Evolutionary conservation across 2,797 vertebrate genomes (phyloP).

Genomic region (Epinephelus malabaricus): DNA sequence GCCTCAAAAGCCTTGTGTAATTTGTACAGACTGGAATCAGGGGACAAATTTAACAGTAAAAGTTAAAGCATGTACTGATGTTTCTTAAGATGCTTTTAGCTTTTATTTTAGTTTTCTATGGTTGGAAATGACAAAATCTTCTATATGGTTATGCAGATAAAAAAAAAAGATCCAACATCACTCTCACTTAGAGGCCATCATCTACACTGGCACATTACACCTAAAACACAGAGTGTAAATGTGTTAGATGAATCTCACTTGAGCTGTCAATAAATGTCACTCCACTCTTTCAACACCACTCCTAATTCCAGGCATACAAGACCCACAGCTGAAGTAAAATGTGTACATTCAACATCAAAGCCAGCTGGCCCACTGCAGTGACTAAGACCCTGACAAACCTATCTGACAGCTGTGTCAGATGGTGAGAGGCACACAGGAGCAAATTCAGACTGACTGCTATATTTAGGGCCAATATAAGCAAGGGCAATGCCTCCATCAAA

Average conservation of each 20-base stretch:
- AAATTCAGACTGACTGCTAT: slow-evolving; percentile 54
- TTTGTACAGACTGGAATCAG: not conserved
- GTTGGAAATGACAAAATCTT: not conserved
- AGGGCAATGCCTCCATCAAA: slow-evolving; percentile 43
- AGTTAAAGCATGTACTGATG: not conserved
- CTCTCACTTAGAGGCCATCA: not conserved
- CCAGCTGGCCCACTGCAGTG: slow-evolving; percentile 38
- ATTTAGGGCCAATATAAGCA: slow-evolving; percentile 58
- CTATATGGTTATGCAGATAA: too few species aligned
- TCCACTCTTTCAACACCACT: slow-evolving; percentile 17
- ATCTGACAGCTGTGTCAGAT: slow-evolving; percentile 67
- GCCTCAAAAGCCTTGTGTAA: not conserved
- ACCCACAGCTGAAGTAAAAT: slow-evolving; percentile 50
- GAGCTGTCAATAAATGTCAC: not conserved
- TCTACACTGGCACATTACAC: not conserved
- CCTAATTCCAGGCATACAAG: slow-evolving; percentile 39
- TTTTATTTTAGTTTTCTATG: not conserved
- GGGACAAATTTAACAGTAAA: not conserved
- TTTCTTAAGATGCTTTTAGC: not conserved
- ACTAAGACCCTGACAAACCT: slow-evolving; percentile 52
- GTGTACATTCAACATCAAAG: slow-evolving; percentile 56
- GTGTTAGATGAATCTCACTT: not conserved
- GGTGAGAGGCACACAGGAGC: slow-evolving; percentile 44
- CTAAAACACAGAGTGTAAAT: not conserved
- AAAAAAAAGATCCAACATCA: not conserved